A percentile compares a stretch with the other conserved stretches of the same genome.
phyloP scores from a whole-genome alignment of 1,140 invertebrate genomes.

The Trichoplusia ni region DNA sequence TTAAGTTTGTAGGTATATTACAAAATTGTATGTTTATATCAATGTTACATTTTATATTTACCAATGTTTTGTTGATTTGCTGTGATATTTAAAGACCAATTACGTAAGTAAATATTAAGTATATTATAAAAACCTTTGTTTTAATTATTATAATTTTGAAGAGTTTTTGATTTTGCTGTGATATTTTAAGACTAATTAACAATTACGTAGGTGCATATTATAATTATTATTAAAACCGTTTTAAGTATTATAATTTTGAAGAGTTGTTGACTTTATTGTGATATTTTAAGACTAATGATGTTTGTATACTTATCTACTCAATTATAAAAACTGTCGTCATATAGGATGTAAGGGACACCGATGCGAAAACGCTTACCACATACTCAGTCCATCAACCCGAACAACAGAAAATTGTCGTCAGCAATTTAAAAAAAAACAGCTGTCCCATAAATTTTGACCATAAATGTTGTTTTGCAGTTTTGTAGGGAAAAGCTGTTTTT shows the following conservation, averaged over 20 bases:
- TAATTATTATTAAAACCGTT: not conserved
- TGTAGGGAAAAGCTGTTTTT: not conserved
- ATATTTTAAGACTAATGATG: not conserved
- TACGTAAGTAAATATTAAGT: not conserved
- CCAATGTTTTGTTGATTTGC: slow-evolving; percentile 1
- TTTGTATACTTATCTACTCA: not conserved
- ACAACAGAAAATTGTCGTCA: not conserved
- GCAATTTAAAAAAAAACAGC: not conserved
- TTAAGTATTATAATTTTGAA: too few relatives aligned
- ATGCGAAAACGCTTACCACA: not conserved
- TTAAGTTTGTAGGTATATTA: not conserved
- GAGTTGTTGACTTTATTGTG: not conserved
- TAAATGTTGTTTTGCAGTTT: not conserved
- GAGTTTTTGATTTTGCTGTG: not conserved
- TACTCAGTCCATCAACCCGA: not conserved
- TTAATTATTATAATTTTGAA: not conserved
- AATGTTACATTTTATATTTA: not conserved
- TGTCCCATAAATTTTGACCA: not conserved
- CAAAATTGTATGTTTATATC: slow-evolving; percentile 1
- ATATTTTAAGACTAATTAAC: not conserved
- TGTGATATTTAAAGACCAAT: slow-evolving; percentile 1
- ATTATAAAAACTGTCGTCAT: not conserved
- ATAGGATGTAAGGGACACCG: not conserved
- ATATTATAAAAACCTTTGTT: not conserved
- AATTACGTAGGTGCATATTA: not conserved